Conservation (phyloP, 2,113 vertebrate genomes). For the Caranx melampygus region DNA sequence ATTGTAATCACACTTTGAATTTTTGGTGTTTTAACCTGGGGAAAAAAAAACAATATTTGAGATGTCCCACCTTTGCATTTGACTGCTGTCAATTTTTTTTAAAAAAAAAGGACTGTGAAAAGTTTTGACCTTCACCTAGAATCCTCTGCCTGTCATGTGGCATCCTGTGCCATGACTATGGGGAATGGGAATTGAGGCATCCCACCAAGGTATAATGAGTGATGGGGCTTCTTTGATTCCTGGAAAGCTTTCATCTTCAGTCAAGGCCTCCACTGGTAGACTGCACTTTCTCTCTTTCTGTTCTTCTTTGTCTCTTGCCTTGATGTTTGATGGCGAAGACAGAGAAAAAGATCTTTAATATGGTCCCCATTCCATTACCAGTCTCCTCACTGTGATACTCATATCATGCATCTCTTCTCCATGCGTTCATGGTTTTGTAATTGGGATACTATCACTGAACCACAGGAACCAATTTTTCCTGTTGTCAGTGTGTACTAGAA, state of each 20-base stretch:
- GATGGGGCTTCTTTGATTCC: constrained; percentile 78
- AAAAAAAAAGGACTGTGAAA: not conserved
- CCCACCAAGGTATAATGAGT: constrained; percentile 79
- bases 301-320: constrained; percentile 75
- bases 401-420: constrained; percentile 46
- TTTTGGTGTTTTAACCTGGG: constrained; percentile 4
- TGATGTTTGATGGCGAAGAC: constrained; percentile 76
- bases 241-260: constrained; percentile 80
- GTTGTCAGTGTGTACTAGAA: constrained; percentile 55
- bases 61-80: not conserved
- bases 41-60: not conserved
- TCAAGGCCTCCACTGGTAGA: constrained; percentile 72
- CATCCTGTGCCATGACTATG: constrained; percentile 45
- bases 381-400: constrained; percentile 52
- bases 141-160: constrained; percentile 42
- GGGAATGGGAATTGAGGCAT: constrained; percentile 62
- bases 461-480: constrained; percentile 63
- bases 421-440: constrained; percentile 59
- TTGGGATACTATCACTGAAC: constrained; percentile 70
- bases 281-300: constrained; percentile 67
- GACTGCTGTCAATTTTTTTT: not conserved
- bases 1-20: not conserved
- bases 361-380: constrained; percentile 60
- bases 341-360: constrained; percentile 68
- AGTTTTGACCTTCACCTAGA: constrained; percentile 53